Conservation (phyloP, 2,113 vertebrate species). For the Echinops telfairi region DNA sequence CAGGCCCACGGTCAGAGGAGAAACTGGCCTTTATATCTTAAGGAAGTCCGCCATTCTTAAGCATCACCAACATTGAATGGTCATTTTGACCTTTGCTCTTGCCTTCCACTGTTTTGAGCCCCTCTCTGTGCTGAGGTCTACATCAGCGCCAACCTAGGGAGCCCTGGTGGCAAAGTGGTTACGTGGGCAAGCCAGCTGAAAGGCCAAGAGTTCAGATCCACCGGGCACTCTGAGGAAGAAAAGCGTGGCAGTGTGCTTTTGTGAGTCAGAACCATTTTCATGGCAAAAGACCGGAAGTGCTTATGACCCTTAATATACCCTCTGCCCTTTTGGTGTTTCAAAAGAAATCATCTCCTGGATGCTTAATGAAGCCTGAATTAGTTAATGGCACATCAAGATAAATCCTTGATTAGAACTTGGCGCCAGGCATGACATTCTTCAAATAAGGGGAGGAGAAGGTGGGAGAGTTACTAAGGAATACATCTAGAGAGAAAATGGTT, state of each 20-base stretch:
- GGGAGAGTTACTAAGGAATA: background rate
- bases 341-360: background rate
- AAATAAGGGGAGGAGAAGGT: background rate
- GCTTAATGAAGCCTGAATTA: background rate
- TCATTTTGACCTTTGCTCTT: slow-evolving; percentile 3
- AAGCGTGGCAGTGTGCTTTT: background rate
- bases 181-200: background rate
- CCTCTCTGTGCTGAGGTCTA: background rate
- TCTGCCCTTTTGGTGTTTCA: background rate
- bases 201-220: background rate
- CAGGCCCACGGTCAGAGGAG: background rate
- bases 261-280: background rate
- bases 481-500: background rate
- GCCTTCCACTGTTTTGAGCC: background rate
- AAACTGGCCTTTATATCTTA: background rate
- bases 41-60: background rate
- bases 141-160: too few species aligned
- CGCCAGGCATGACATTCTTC: background rate
- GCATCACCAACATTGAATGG: background rate
- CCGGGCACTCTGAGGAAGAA: background rate
- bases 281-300: background rate
- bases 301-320: background rate
- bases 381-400: background rate
- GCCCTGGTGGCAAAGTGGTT: background rate
- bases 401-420: background rate